Evolutionary conservation across 2,888 invertebrate species (phyloP), one percentile per base, ranked within the genome.

Genomic region (Watsonalla binaria): DNA sequence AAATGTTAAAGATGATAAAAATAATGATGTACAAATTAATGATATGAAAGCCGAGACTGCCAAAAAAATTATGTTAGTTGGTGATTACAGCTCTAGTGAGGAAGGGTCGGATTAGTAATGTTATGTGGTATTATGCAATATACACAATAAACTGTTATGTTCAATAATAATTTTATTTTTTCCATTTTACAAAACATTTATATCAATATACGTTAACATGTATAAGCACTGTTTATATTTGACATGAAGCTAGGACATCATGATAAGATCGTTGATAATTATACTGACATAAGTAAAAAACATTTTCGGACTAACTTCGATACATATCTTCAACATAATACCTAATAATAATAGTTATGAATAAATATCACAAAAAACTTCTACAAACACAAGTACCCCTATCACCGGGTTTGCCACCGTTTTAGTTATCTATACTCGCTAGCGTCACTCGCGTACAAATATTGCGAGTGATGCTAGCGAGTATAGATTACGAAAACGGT

Each of bases 11-110:
- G 46, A 47, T 14, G 45, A 52, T 47, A 51, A 42, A 7, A 51
- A 52, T 39, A 13, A n/a, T 33, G 49, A 59, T 46, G 6, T 34
- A 37, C 37, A 37, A 37, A 47, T 51, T 46, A 45, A 51, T 49
- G 46, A 51, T 35, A n/a, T 45, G 6, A 55, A 52, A 37, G 50
- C 58, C 47, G 53, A 55, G 33, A 57, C 58, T 51, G 49, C 5
- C 5, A 75, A 65, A 42, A 58, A 59, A 37, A 45, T 78, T 42
- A 84, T 84, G 11, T 73, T 88, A 45, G 78, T 89, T 24, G 74
- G 76, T 33, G 85, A 87, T 62, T 89, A 89, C 54, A 82, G 86
- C 62, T 89, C 88, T 15, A 88, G 89, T 71, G 88, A 74, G 5
- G 83, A 86, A 11, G 73, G 67, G 55, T 77, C 81, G 2, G 86